Percentiles rank a stretch among this genome's conserved stretches.
These are phyloP conservation scores for Drosophila kurseongensis DNA, from an alignment of 1,140 invertebrate species.

Conservation along the genomic window DNA sequence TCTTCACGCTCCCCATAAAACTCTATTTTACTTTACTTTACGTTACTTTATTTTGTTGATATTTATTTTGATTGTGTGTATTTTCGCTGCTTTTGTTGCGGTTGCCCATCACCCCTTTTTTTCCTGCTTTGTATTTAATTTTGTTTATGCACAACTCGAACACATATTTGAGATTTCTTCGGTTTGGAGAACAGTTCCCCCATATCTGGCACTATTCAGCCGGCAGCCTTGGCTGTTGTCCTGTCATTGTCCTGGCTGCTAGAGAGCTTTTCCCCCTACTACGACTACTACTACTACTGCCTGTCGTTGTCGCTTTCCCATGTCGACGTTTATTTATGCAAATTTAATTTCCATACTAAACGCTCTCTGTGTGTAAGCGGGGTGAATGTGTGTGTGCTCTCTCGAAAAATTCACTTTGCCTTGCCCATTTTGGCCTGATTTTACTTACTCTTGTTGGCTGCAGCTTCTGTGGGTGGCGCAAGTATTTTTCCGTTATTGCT, in stretches of 20 bases:
- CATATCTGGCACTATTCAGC: slow-evolving; percentile 24
- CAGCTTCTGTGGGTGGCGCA: slow-evolving; percentile 50
- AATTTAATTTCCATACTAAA: slow-evolving; percentile 83
- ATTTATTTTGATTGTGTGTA: slow-evolving; percentile 46
- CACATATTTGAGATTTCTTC: slow-evolving; percentile 75
- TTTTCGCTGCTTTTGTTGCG: slow-evolving; percentile 23
- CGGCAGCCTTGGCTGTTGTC: slow-evolving; percentile 41
- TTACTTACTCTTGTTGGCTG: slow-evolving; percentile 67
- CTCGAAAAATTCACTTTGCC: slow-evolving; percentile 73
- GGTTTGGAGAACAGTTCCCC: slow-evolving; percentile 28
- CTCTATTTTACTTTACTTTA: slow-evolving; percentile 29
- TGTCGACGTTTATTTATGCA: slow-evolving; percentile 82
- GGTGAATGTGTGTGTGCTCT: slow-evolving; percentile 19
- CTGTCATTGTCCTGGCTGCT: slow-evolving; percentile 62
- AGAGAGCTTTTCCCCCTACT: slow-evolving; percentile 27
- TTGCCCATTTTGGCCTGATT: slow-evolving; percentile 71
- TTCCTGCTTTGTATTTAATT: slow-evolving; percentile 53
- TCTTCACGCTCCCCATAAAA: slow-evolving; percentile 24
- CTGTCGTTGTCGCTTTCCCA: slow-evolving; percentile 74
- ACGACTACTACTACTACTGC: slow-evolving; percentile 17
- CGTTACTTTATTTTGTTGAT: slow-evolving; percentile 26
- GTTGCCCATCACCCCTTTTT: slow-evolving; percentile 16
- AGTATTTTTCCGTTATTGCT: slow-evolving; percentile 78
- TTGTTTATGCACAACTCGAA: slow-evolving; percentile 60
- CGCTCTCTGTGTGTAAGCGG: slow-evolving; percentile 50